A percentile compares a stretch with the other conserved stretches of the same genome.
Conservation (phyloP, 2,888 invertebrate species). For the Sphaeridia pumilis region DNA sequence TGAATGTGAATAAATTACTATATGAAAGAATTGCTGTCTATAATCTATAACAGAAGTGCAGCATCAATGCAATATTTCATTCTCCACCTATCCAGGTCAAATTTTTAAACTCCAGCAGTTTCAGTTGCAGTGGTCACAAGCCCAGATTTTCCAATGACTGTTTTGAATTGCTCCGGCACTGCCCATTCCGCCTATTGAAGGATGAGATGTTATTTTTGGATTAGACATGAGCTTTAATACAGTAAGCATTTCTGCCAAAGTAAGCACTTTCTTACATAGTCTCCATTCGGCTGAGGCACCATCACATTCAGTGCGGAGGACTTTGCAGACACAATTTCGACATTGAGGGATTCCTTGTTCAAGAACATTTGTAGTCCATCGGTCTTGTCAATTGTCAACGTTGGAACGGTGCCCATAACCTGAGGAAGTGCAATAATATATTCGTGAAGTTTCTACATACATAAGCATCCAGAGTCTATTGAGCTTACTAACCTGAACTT, state of each 20-base stretch:
- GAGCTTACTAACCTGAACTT: constrained; percentile 99
- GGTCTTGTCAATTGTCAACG: constrained; percentile 95
- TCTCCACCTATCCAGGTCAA: no score
- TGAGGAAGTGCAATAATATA: no score
- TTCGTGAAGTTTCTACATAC: no score
- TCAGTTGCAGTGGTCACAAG: constrained; percentile 56
- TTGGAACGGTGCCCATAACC: constrained; percentile 89
- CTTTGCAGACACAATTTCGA: constrained; percentile 91
- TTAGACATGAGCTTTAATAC: no score
- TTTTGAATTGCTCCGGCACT: constrained; percentile 95
- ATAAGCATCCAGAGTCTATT: no score
- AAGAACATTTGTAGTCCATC: constrained; percentile 98
- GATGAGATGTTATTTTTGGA: no score
- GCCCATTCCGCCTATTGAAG: constrained; percentile 84
- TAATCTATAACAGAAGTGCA: no score
- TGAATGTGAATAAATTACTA: no score
- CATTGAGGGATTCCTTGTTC: constrained; percentile 69
- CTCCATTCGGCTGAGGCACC: constrained; percentile 69
- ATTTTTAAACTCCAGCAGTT: constrained; percentile 28
- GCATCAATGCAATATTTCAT: no score
- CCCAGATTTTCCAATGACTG: constrained; percentile 54
- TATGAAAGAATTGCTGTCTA: no score
- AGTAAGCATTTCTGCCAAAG: no score
- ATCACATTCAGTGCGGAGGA: constrained; percentile 98
- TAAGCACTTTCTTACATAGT: constrained; percentile 90